Base-by-base conservation (phyloP, 2,888 invertebrate species). In the Boloria euphrosyne region DNA sequence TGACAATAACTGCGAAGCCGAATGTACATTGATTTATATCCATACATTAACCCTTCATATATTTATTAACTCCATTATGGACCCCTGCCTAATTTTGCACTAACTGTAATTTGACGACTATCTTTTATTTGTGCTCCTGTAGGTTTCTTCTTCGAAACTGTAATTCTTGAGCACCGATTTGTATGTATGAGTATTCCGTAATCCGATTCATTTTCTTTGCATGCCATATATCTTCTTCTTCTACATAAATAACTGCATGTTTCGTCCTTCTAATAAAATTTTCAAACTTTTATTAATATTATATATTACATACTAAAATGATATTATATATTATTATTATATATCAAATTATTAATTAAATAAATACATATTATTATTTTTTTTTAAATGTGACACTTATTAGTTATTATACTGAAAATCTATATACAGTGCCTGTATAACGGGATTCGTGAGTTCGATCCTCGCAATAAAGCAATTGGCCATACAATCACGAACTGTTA, bases 121-220 rank as follows among this genome's bases (percentile, higher is more conserved):
- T 43, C 43, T 10, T 55, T 44, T 55, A 10, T 18, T 55, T 44
- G 22, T 55, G 44, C 18, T 54, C 18, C 55, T 55, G 18, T 44
- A 55, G 44, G 55, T 44, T 55, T 18, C 18, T 55, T 55, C 18
- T 38, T 38, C 31, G 31, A 38, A 44, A 55, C 14, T 7, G 18
- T 22, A 14, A 18, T 43, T 55, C 17, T 44, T 17, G 14, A 43
- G 14, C 52, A 52, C n/a, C 50, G 17, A 18, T 22, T 31, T 52
- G 52, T 52, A 52, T 52, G 52, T 52, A 52, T 52, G n/a, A 52
- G n/a, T 27, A n/a, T 10, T 52, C 27, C 2, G n/a, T 27, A n/a
- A 3, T 52, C 27, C 2, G n/a, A 44, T 22, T 7, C 55, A 22
- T 18, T 22, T 44, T n/a, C 44, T 55, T 6, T 44, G 55, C 55